Base-by-base conservation (phyloP, 2,888 invertebrate genomes). In the Griposia aprilina region DNA sequence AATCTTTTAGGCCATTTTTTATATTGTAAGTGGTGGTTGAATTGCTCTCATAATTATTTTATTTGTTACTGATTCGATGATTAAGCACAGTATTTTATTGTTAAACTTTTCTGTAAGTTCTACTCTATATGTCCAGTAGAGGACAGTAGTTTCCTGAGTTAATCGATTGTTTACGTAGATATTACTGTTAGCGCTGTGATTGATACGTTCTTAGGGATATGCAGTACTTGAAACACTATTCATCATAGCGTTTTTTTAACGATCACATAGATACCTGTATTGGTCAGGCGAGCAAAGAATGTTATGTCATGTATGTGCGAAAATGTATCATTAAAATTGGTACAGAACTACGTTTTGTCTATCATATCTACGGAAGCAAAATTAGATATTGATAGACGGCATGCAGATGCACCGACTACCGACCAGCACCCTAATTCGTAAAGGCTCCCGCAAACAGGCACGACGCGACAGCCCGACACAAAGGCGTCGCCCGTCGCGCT, bases 361-460 rank as follows among this genome's bases (percentile, higher is more conserved):
- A 41, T 41, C 41, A 41, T 41, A 41, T 41, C 5, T 41, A 41
- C 7, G 41, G 41, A 41, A 41, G 7, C 17, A 41, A 48, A 30
- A 17, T 15, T 26, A 10, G 23, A 23, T 45, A 68, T 52, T 13
- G 59, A 81, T 74, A 52, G 41, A 45, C 30, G 57, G 23, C 60
- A 73, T 73, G 65, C 62, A 83, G 83, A 66, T 71, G 50, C 60
- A 62, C 62, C 15, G 17, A 76, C 62, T 30, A 68, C 70, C 52
- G 30, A 15, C n/a, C 65, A 52, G 30, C 30, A 36, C 30, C 30
- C 30, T 36, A 36, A 36, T 36, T 36, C 30, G 30, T 36, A 36
- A n/a, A n/a, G n/a, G n/a, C n/a, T n/a, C n/a, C n/a, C n/a, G n/a
- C n/a, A n/a, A n/a, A n/a, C n/a, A n/a, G n/a, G n/a, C n/a, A n/a